Evolutionary conservation across 2,888 invertebrate genomes (phyloP).

Genomic region (Cephus nigrinus): DNA sequence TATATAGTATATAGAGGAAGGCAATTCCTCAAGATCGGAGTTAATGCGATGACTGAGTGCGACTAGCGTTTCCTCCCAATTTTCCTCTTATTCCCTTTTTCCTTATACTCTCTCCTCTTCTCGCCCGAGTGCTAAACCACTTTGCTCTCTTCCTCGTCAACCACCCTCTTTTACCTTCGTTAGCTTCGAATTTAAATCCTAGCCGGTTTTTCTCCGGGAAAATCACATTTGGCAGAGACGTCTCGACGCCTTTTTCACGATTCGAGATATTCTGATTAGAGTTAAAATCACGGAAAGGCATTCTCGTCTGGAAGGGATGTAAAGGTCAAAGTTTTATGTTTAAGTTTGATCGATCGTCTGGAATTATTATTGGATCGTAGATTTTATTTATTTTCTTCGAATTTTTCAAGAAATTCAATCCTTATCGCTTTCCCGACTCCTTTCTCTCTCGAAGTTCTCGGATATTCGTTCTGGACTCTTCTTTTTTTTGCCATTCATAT

Average conservation of each 20-base stretch:
- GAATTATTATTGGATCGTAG: not conserved
- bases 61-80: not conserved
- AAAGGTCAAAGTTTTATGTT: not conserved
- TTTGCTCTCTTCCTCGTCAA: not conserved
- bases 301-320: not conserved
- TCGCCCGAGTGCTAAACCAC: not conserved
- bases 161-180: not conserved
- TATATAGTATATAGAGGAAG: not conserved
- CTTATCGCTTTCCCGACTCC: not conserved
- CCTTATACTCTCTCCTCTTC: not conserved
- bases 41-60: conserved; percentile 35
- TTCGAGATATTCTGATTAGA: not conserved
- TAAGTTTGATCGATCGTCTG: not conserved
- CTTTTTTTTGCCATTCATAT: not conserved
- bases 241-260: not conserved
- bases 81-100: not conserved
- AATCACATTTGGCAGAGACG: not conserved
- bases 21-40: conserved; percentile 19
- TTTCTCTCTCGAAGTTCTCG: not conserved
- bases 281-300: not conserved
- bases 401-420: no score
- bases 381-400: no score
- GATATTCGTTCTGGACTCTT: not conserved
- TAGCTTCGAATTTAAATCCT: not conserved
- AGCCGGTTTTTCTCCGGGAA: not conserved